These are phyloP conservation scores for Globicephala melas DNA, from an alignment of 2,113 vertebrate species.

Conservation along the genomic window DNA sequence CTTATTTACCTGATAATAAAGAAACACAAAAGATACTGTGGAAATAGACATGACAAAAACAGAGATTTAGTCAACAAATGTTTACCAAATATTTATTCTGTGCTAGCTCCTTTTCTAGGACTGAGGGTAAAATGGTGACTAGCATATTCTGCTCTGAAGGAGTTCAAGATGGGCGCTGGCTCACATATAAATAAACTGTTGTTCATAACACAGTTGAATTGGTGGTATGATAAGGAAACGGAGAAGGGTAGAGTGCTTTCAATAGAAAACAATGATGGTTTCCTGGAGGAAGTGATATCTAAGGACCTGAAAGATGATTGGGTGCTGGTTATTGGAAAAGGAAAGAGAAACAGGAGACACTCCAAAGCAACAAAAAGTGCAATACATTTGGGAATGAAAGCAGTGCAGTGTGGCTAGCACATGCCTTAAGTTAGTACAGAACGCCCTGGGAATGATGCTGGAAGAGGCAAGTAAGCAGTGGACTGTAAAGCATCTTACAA, in stretches of 20 bases:
- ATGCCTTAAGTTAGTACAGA: not conserved
- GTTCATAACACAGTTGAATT: not conserved
- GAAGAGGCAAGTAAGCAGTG: not conserved
- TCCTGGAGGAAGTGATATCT: not conserved
- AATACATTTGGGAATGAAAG: not conserved
- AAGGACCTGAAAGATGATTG: not conserved
- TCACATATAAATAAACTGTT: not conserved
- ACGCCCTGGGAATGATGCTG: not conserved
- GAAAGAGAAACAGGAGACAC: not conserved
- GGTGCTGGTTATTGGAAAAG: not conserved
- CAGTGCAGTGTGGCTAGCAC: not conserved
- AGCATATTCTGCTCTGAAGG: not conserved
- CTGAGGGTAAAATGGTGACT: not conserved
- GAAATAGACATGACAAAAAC: not conserved
- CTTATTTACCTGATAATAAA: not conserved
- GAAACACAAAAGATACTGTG: not conserved
- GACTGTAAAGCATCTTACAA: too few relatives aligned
- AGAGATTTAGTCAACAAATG: not conserved
- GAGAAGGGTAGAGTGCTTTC: not conserved
- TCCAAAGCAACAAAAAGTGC: not conserved
- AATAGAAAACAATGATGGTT: not conserved
- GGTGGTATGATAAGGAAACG: not conserved
- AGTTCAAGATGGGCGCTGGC: fast-evolving
- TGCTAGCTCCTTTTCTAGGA: not conserved
- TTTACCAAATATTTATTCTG: not conserved